A percentile compares a stretch with the other conserved stretches of the same genome.
Conservation (phyloP, 2,888 invertebrate species). For the Cyclophora punctaria region DNA sequence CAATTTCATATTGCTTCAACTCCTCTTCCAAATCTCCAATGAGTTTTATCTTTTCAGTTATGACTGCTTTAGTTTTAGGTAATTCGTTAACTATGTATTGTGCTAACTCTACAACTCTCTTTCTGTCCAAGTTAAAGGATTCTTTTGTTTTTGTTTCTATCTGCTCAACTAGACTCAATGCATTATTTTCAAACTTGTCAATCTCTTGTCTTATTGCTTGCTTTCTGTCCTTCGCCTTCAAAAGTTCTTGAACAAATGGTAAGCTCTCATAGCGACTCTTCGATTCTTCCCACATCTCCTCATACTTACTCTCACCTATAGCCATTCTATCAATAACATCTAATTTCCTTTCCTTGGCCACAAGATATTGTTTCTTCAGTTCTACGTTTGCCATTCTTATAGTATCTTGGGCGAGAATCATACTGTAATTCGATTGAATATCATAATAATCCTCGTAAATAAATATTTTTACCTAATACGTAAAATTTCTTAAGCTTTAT, state of each 20-base stretch:
- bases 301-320: conserved; percentile 45
- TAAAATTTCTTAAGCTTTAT: no score
- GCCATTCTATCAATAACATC: conserved; percentile 35
- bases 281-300: conserved; percentile 43
- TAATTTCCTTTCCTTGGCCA: conserved; percentile 37
- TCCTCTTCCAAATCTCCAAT: conserved; percentile 27
- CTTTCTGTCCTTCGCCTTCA: conserved; percentile 28
- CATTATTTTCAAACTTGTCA: conserved; percentile 27
- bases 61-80: conserved; percentile 30
- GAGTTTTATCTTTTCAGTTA: conserved; percentile 28
- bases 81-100: conserved; percentile 37
- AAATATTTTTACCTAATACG: no score
- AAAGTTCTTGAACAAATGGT: conserved; percentile 42
- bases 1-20: conserved; percentile 18
- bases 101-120: conserved; percentile 42
- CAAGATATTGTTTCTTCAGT: conserved; percentile 41
- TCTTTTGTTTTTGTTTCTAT: conserved; percentile 30
- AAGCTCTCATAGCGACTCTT: conserved; percentile 52
- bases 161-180: conserved; percentile 23
- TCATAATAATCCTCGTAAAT: no score
- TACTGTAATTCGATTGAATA: conserved; percentile 28
- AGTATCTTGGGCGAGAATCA: conserved; percentile 36
- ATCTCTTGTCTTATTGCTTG: conserved; percentile 30
- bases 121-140: conserved; percentile 29
- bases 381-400: conserved; percentile 48